These are phyloP conservation scores for Eupithecia abbreviata DNA, from an alignment of 2,888 invertebrate genomes.

Conservation along the genomic window DNA sequence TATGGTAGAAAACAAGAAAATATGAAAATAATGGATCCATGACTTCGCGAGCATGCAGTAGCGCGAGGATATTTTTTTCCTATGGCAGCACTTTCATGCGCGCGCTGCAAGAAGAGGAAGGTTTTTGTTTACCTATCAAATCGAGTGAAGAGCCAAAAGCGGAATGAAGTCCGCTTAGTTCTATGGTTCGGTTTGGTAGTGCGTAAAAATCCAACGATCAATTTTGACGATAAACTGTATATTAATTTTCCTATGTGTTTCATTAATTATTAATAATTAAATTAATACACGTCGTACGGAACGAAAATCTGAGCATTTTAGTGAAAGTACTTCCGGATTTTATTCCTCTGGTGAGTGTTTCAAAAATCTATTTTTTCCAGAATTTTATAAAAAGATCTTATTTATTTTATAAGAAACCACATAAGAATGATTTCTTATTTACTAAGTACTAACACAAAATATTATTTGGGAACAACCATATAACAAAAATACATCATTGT, in stretches of 20 bases:
- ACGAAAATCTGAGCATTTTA: constrained; percentile 12
- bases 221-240: constrained; percentile 61
- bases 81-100: constrained; percentile 67
- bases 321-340: constrained; percentile 16
- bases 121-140: constrained; percentile 81
- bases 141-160: constrained; percentile 47
- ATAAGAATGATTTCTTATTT: not conserved
- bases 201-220: constrained; percentile 51
- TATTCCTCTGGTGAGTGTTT: not conserved
- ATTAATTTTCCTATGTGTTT: constrained; percentile 31
- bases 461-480: not conserved
- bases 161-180: constrained; percentile 54
- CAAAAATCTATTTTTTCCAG: not conserved
- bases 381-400: not conserved
- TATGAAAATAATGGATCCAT: too few relatives aligned
- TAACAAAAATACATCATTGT: not conserved
- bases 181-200: constrained; percentile 47
- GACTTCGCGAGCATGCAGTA: too few relatives aligned
- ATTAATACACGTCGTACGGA: not conserved
- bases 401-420: not conserved
- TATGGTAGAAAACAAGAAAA: too few relatives aligned
- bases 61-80: constrained; percentile 29
- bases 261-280: constrained; percentile 25
- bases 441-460: not conserved
- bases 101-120: constrained; percentile 75